Evolutionary conservation across 1,140 invertebrate genomes (phyloP).

Genomic region (Rhyacophila brunnea): DNA sequence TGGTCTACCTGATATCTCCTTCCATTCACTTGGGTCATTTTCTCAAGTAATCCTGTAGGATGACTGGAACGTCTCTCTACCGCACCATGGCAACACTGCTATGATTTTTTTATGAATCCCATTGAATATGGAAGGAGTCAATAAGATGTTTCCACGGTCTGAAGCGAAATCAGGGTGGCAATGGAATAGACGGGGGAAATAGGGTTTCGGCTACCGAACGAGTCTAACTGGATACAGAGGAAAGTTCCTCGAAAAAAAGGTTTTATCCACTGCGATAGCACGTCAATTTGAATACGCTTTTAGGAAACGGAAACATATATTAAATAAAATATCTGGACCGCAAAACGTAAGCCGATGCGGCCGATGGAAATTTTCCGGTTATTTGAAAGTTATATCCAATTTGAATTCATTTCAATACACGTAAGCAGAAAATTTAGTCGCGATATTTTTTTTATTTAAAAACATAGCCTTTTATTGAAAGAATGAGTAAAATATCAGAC

Average conservation of each 20-base stretch:
- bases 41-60: too few species aligned
- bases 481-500: too few species aligned
- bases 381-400: too few species aligned
- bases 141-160: conserved; percentile 11
- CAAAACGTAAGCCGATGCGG: background rate
- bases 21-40: background rate
- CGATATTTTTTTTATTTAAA: too few species aligned
- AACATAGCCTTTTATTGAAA: too few species aligned
- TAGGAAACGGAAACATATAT: conserved; percentile 26
- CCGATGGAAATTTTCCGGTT: background rate
- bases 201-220: background rate
- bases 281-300: conserved; percentile 29
- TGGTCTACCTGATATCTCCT: too few species aligned
- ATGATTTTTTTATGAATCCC: conserved; percentile 32
- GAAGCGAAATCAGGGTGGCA: conserved; percentile 4
- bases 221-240: background rate
- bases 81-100: background rate
- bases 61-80: too few species aligned
- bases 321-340: conserved; percentile 2
- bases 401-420: too few species aligned
- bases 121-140: conserved; percentile 23
- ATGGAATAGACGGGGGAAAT: background rate
- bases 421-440: too few species aligned
- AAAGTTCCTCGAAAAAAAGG: conserved; percentile 21
- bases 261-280: conserved; percentile 32